Evolutionary conservation across 2,797 vertebrate genomes (phyloP).

Genomic region (Squalus acanthias): DNA sequence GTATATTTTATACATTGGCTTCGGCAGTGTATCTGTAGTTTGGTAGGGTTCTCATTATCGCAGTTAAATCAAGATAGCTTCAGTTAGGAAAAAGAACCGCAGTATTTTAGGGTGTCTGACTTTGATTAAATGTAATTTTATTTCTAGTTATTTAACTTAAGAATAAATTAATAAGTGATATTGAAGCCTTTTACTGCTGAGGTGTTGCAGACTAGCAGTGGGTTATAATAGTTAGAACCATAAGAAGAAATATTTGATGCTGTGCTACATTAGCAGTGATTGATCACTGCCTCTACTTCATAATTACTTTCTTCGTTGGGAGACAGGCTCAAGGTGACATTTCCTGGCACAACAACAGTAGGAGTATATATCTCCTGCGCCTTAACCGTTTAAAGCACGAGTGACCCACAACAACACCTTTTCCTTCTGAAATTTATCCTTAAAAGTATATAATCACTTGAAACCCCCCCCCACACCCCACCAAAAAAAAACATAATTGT

Average conservation of each 20-base stretch:
- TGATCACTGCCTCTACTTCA: background rate
- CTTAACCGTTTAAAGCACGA: background rate
- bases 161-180: background rate
- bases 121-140: background rate
- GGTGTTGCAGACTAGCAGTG: background rate
- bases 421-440: background rate
- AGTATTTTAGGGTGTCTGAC: background rate
- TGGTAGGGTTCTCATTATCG: background rate
- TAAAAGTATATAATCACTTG: background rate
- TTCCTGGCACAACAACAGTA: constrained; percentile 4
- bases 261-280: background rate
- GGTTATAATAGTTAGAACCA: background rate
- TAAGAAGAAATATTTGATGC: background rate
- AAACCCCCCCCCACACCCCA: background rate
- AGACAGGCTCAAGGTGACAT: constrained; percentile 27
- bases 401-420: background rate
- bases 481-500: background rate
- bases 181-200: background rate
- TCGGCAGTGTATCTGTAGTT: background rate
- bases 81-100: background rate
- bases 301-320: constrained; percentile 13
- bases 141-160: background rate
- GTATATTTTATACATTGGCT: background rate
- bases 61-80: background rate
- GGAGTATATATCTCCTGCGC: background rate